Evolutionary conservation across 2,113 vertebrate species (phyloP).

Genomic region (Gallinago paraguaiae): DNA sequence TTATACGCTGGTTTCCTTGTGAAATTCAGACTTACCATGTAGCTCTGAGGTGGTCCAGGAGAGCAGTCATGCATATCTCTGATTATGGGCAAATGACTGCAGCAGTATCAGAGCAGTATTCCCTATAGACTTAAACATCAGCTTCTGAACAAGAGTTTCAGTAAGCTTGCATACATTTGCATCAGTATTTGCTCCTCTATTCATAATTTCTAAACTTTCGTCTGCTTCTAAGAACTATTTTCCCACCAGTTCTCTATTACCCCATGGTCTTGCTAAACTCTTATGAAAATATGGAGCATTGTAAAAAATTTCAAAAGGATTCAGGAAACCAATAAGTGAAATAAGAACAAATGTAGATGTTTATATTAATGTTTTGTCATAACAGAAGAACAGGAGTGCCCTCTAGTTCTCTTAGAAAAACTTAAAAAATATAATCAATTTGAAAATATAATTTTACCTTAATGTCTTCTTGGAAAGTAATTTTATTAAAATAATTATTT

Average conservation of each 20-base stretch:
- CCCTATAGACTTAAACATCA: background rate
- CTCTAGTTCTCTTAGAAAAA: slow-evolving; percentile 4
- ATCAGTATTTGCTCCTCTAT: background rate
- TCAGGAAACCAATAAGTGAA: background rate
- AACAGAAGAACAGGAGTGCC: background rate
- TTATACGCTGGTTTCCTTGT: background rate
- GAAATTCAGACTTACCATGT: background rate
- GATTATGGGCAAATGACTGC: background rate
- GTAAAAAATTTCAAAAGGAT: background rate
- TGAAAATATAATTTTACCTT: background rate
- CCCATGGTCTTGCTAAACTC: background rate
- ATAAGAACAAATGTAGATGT: background rate
- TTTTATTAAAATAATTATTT: background rate
- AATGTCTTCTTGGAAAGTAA: background rate
- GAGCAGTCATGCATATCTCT: background rate
- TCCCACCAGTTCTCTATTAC: background rate
- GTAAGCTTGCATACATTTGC: background rate
- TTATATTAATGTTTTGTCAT: background rate
- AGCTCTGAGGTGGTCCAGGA: background rate
- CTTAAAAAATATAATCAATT: background rate
- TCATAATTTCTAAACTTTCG: background rate
- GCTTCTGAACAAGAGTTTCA: background rate
- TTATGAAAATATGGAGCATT: background rate
- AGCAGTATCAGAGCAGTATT: background rate
- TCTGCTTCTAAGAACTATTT: background rate